A percentile compares a stretch with the other conserved stretches of the same genome.
These are phyloP conservation scores for Micrasema minimum DNA, from an alignment of 1,140 invertebrate species.

Conservation along the genomic window DNA sequence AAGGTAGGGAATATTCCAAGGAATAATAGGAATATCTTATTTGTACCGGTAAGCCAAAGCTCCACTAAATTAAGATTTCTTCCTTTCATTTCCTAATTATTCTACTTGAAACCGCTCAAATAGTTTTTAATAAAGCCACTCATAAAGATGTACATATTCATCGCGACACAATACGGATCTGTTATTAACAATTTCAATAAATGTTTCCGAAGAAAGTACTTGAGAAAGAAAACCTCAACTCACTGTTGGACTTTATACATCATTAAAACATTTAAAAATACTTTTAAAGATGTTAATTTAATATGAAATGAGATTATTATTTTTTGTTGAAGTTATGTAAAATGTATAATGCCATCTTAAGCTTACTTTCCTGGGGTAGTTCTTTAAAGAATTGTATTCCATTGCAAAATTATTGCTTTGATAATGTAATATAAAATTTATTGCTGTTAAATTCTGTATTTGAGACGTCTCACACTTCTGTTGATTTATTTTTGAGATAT, in stretches of 20 bases:
- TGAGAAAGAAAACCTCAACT: conserved; percentile 4
- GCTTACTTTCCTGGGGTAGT: conserved; percentile 16
- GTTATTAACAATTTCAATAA: neutral
- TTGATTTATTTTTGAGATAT: too few relatives aligned
- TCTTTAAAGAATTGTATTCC: conserved; percentile 15
- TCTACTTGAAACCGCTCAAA: conserved; percentile 41
- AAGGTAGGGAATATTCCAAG: too few relatives aligned
- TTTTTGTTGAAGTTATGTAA: conserved; percentile 15
- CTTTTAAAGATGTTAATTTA: conserved; percentile 13
- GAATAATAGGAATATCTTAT: neutral
- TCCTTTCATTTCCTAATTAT: conserved; percentile 10
- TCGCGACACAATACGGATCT: conserved; percentile 7
- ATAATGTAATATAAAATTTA: conserved; percentile 24
- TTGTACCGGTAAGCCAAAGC: conserved; percentile 1
- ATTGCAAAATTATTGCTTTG: conserved; percentile 39
- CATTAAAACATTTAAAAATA: conserved; percentile 14
- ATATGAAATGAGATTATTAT: conserved; percentile 8
- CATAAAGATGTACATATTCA: conserved; percentile 44
- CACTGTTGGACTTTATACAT: conserved; percentile 34
- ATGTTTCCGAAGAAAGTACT: conserved; percentile 1
- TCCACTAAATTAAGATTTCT: conserved; percentile 11
- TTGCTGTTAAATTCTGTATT: conserved; percentile 39
- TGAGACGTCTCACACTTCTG: too few relatives aligned
- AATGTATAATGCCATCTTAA: conserved; percentile 38
- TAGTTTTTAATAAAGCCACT: conserved; percentile 45